Evolutionary conservation across 1,140 invertebrate genomes (phyloP), one percentile per base, ranked within the genome.

Genomic region (Neomicropteryx cornuta): DNA sequence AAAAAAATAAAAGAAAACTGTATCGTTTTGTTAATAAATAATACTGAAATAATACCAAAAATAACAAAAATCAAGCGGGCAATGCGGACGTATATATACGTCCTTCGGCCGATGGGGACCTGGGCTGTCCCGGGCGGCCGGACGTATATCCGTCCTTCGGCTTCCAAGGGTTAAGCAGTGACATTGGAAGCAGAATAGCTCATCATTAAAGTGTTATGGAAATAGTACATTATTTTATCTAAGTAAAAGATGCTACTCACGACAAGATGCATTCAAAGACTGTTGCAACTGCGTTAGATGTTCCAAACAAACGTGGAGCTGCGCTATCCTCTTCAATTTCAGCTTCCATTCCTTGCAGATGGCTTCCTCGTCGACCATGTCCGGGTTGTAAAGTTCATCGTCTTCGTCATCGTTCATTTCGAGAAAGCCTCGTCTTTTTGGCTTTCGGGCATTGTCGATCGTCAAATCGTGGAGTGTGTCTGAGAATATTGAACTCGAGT

Each of bases 301-400:
- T 38, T 68, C 65, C 39, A 68, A 48, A 18, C 61, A 66, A 1
- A 60, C 56, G n/a, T 66, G 62, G 0, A 66, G 50, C 52, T 66
- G 65, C 6, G 63, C 61, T 18, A 66, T 61, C 33, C 60, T 60
- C 47, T 58, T 63, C 17, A 66, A 37, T 18, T 63, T 46, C 43
- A 58, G 58, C 43, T 66, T 68, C 65, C 65, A 68, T 2, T 59
- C 46, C 33, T 47, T 59, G 30, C 59, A 61, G n/a, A 68, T 62
- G 28, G 66, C 63, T 22, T 64, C 59, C 36, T 66, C 65, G 39
- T 68, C 65, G 1, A 59, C 49, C 45, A 68, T 63, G 34, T 66
- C 36, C 0, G 65, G 65, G 4, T 63, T 56, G 57, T 68, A 47
- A 33, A 45, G 46, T 34, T 64, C 62, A 48, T 60, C 57, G 18